Evolutionary conservation across 2,797 vertebrate species (phyloP).

Genomic region (Sebastes hubbsi): DNA sequence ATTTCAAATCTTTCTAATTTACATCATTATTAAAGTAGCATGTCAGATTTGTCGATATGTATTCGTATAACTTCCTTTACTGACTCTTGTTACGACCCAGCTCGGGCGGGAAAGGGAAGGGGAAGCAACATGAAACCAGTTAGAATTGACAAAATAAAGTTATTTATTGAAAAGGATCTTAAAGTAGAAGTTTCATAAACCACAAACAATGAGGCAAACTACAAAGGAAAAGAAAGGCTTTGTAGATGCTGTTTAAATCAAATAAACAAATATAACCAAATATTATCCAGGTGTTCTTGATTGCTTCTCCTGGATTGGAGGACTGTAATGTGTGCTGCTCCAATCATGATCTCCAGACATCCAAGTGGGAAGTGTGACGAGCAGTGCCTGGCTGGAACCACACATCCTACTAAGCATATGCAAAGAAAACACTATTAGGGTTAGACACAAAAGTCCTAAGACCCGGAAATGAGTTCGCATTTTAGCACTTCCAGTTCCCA

Average conservation of each 20-base stretch:
- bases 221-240: no score
- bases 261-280: no score
- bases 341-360: background rate
- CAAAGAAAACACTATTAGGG: background rate
- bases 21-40: background rate
- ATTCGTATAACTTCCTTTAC: background rate
- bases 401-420: background rate
- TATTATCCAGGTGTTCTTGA: no score
- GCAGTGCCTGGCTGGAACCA: background rate
- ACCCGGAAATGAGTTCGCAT: fast-evolving
- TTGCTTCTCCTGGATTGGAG: no score
- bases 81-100: background rate
- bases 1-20: background rate
- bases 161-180: background rate
- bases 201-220: no score
- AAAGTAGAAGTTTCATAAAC: no score
- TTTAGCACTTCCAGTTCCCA: no score
- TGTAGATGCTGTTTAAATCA: no score
- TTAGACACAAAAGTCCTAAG: background rate
- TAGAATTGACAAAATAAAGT: background rate
- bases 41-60: background rate
- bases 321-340: background rate
- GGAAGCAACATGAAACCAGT: background rate
- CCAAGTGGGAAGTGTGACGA: background rate
- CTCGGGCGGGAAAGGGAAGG: background rate